Evolutionary conservation across 2,113 vertebrate species (phyloP).

Genomic region (Malurus melanocephalus): DNA sequence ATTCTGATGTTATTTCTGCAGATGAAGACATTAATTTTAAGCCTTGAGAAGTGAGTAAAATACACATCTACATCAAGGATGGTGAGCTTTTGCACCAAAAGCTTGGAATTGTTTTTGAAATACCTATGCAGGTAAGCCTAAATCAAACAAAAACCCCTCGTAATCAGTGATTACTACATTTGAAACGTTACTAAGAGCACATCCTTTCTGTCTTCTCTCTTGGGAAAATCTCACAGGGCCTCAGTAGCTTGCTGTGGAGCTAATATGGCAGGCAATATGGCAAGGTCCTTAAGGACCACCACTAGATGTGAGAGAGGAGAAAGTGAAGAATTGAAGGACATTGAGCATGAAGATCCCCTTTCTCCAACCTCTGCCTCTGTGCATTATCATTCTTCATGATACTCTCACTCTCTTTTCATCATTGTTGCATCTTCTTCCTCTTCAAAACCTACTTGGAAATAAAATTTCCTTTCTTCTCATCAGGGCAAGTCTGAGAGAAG

Average conservation of each 20-base stretch:
- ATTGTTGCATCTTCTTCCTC: not conserved
- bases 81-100: not conserved
- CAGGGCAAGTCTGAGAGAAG: not conserved
- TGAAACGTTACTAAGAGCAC: not conserved
- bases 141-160: not conserved
- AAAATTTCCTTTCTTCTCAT: not conserved
- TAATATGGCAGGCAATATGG: not conserved
- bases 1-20: not conserved
- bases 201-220: not conserved
- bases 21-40: not conserved
- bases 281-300: not conserved
- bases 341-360: accelerated
- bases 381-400: accelerated
- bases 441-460: not conserved
- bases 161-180: not conserved
- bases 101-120: conserved; percentile 16
- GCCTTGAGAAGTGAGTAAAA: not conserved
- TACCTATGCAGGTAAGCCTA: not conserved
- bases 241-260: not conserved
- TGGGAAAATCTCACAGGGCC: not conserved
- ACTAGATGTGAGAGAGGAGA: not conserved
- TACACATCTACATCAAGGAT: not conserved
- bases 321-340: not conserved
- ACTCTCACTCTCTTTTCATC: not conserved
- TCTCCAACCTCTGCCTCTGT: not conserved